A percentile compares a stretch with the other conserved stretches of the same genome.
Conservation (phyloP, 2,797 vertebrate genomes). For the Pachyuromys duprasi region DNA sequence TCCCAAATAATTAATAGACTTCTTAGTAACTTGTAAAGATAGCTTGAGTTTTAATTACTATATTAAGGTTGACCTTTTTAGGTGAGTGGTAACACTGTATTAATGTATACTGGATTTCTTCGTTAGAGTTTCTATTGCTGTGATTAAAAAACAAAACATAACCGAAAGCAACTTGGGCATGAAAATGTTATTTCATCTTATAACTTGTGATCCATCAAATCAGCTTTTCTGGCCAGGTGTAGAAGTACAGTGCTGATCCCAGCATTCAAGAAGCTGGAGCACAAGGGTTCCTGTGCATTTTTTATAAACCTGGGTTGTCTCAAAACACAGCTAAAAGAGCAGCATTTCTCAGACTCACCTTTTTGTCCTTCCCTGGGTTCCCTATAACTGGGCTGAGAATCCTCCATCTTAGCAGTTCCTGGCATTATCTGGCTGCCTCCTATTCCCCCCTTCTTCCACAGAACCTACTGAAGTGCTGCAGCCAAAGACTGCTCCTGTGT, state of each 20-base stretch:
- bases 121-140: background rate
- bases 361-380: background rate
- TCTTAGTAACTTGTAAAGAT: background rate
- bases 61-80: background rate
- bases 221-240: rapidly evolving
- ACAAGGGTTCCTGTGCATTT: background rate
- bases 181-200: background rate
- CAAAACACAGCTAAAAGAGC: background rate
- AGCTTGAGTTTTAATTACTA: background rate
- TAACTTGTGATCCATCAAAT: background rate
- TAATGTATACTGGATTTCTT: background rate
- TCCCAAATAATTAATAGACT: background rate
- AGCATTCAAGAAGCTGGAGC: background rate
- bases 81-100: background rate
- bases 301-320: background rate
- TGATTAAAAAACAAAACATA: background rate
- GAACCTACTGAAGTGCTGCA: background rate
- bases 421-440: background rate
- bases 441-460: background rate
- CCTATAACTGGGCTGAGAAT: background rate
- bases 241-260: background rate
- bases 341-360: background rate
- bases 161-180: background rate
- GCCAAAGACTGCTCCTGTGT: background rate
- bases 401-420: background rate